Conservation (phyloP, 2,113 vertebrate species). For the Neodontobutis hainanensis region DNA sequence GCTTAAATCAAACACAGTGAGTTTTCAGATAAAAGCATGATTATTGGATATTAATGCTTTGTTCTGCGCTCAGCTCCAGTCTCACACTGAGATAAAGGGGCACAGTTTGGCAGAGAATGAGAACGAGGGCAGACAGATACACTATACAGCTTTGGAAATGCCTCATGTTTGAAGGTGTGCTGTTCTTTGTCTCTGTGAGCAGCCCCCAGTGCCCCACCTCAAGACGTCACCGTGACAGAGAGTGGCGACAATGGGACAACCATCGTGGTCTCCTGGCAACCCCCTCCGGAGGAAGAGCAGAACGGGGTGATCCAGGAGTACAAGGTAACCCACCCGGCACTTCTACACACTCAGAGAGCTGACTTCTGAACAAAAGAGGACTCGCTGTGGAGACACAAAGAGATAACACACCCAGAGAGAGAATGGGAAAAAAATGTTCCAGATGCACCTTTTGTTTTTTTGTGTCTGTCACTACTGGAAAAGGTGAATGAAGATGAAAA, state of each 20-base stretch:
- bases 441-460: slow-evolving; percentile 50
- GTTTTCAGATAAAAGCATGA: slow-evolving; percentile 29
- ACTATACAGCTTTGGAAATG: slow-evolving; percentile 1
- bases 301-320: slow-evolving; percentile 98
- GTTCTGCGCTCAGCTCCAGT: slow-evolving; percentile 40
- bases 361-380: slow-evolving; percentile 27
- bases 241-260: slow-evolving; percentile 93
- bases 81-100: slow-evolving; percentile 34
- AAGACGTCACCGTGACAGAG: slow-evolving; percentile 89
- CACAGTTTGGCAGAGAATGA: slow-evolving; percentile 29
- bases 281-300: slow-evolving; percentile 91
- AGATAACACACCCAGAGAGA: slow-evolving; percentile 36
- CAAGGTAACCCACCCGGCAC: slow-evolving; percentile 82
- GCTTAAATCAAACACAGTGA: not conserved
- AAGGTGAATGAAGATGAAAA: slow-evolving; percentile 3
- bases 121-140: slow-evolving; percentile 3
- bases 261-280: slow-evolving; percentile 94
- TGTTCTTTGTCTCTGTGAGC: slow-evolving; percentile 57
- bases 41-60: slow-evolving; percentile 50
- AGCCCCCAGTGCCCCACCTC: slow-evolving; percentile 95
- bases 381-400: slow-evolving; percentile 25
- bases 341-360: too few species aligned
- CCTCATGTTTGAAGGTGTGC: slow-evolving; percentile 48
- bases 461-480: slow-evolving; percentile 14
- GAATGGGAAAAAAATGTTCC: slow-evolving; percentile 43